Evolutionary conservation across 1,140 invertebrate genomes (phyloP), one percentile per base, ranked within the genome.

Genomic region (Drosophila mayri): DNA sequence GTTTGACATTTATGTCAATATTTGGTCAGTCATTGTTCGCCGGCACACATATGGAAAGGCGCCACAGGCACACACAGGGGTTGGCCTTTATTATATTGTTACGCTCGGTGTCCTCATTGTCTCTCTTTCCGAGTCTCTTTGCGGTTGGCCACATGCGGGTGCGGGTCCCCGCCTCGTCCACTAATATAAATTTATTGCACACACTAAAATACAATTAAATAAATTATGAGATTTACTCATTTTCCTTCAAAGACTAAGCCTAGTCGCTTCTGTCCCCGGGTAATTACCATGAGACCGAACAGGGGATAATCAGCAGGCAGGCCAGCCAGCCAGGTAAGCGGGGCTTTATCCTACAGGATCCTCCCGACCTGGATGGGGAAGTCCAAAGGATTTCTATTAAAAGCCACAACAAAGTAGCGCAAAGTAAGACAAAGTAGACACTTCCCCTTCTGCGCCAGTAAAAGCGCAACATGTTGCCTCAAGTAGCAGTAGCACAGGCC

Each of bases 1-100:
- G 85, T 90, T 91, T 91, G 88, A 91, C 88, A 91, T 84, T 91
- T 91, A 91, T 91, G 88, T 91, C 88, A 91, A 91, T 91, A 91
- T 91, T 91, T 91, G 88, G 88, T 79, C 84, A 91, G 83, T 91
- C 83, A 91, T 91, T 91, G 88, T 91, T 91, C 85, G 81, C 80
- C 54, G 37, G 37, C 58, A 49, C 57, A 63, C 52, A 65, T 20
- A 44, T 49, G 60, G 50, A 14, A 20, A 9, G 49, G 49, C 67
- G 22, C 25, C 55, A 11, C 22, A n/a, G n/a, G n/a, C n/a, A 52
- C 37, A 40, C 16, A 18, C 22, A 30, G 44, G 44, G 40, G 50
- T 41, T 54, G 43, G 37, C 61, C 54, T 70, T 80, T 88, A 87
- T 87, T 87, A 88, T 88, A 90, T 90, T 90, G 84, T 88, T 90